A percentile compares a stretch with the other conserved stretches of the same genome.
These are phyloP conservation scores for Drosophila ohnishii DNA, from an alignment of 1,140 invertebrate species.

Conservation along the genomic window DNA sequence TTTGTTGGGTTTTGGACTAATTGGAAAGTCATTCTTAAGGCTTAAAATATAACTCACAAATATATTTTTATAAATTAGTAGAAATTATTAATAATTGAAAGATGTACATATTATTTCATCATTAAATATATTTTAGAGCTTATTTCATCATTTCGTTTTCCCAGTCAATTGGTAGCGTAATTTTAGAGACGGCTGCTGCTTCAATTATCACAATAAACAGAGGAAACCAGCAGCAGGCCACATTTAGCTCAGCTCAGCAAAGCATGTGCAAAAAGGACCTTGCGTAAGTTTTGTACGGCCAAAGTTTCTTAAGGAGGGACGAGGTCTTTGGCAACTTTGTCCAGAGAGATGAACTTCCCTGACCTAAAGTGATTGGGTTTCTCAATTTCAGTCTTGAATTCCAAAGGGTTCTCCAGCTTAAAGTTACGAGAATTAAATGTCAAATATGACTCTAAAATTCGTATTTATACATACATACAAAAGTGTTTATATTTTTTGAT, in stretches of 20 bases:
- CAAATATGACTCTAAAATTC: constrained; percentile 13
- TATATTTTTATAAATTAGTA: neutral
- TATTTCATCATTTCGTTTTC: neutral
- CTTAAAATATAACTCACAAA: neutral
- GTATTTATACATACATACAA: constrained; percentile 1
- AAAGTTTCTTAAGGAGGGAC: constrained; percentile 13
- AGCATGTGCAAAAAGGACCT: constrained; percentile 47
- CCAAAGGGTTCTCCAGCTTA: neutral
- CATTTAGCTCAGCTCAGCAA: neutral
- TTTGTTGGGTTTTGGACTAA: too few relatives aligned
- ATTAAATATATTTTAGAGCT: neutral
- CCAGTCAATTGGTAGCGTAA: constrained; percentile 45
- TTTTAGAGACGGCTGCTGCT: constrained; percentile 44
- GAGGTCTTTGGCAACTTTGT: constrained; percentile 31
- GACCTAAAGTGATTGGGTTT: constrained; percentile 16
- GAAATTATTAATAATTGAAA: neutral
- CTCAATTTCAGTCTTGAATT: neutral
- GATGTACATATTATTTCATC: too few relatives aligned
- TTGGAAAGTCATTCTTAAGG: neutral
- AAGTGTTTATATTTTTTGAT: constrained; percentile 24
- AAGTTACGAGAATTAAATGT: constrained; percentile 18
- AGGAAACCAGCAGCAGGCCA: constrained; percentile 27
- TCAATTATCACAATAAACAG: constrained; percentile 52
- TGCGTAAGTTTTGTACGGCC: constrained; percentile 39
- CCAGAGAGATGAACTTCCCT: constrained; percentile 9